Conservation (phyloP, 1,140 invertebrate species). For the Eumaeus atala region DNA sequence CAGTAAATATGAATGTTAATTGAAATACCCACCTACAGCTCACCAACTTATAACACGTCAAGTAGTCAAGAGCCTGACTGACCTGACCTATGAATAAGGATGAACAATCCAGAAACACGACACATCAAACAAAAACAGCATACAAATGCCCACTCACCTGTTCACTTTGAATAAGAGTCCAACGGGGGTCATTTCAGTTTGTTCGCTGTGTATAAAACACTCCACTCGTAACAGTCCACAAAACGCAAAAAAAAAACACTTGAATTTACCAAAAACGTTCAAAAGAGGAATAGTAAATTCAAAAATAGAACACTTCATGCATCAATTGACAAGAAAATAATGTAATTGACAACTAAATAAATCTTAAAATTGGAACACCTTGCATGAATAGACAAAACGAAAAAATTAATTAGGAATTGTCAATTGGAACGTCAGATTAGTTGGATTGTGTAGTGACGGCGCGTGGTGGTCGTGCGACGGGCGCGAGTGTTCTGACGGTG, state of each 20-base stretch:
- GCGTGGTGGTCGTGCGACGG: constrained; percentile 46
- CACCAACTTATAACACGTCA: neutral
- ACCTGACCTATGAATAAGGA: constrained; percentile 1
- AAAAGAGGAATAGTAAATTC: too few species aligned
- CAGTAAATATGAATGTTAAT: too few species aligned
- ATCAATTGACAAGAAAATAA: constrained; percentile 8
- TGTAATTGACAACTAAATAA: constrained; percentile 15
- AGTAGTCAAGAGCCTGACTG: neutral
- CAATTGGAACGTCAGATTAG: constrained; percentile 13
- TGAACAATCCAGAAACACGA: too few species aligned
- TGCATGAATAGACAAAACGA: constrained; percentile 8
- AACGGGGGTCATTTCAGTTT: constrained; percentile 63
- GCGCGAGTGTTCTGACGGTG: constrained; percentile 51
- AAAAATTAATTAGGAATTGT: too few species aligned
- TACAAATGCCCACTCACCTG: constrained; percentile 51
- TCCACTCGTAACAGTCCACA: constrained; percentile 20
- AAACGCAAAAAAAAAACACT: constrained; percentile 11
- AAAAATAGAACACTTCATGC: neutral
- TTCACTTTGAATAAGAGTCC: constrained; percentile 72
- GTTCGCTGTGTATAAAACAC: constrained; percentile 19
- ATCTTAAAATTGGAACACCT: constrained; percentile 18
- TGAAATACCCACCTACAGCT: too few species aligned
- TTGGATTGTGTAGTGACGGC: too few species aligned
- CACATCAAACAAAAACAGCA: constrained; percentile 19
- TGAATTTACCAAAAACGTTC: neutral